A percentile compares a stretch with the other conserved stretches of the same genome.
These are phyloP conservation scores for Tachysurus fulvidraco DNA, from an alignment of 2,113 vertebrate species.

Conservation along the genomic window DNA sequence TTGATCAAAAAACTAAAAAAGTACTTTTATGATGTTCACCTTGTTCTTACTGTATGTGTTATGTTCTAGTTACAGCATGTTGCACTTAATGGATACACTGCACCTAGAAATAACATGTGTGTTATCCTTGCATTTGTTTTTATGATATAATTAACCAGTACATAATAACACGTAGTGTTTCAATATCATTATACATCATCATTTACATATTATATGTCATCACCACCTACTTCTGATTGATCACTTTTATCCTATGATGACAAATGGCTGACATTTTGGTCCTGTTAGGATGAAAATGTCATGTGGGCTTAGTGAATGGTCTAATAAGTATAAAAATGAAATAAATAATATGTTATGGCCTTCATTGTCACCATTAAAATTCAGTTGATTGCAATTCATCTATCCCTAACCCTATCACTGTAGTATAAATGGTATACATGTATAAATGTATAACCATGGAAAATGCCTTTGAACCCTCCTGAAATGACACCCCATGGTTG, in stretches of 20 bases:
- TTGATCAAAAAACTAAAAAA: neutral
- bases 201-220: neutral
- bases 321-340: neutral
- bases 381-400: neutral
- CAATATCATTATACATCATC: too few species aligned
- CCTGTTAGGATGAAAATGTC: neutral
- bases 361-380: neutral
- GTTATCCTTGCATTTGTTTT: too few species aligned
- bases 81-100: too few species aligned
- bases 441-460: neutral
- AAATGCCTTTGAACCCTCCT: constrained; percentile 18
- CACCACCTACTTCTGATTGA: neutral
- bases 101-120: too few species aligned
- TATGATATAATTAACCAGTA: too few species aligned
- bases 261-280: neutral
- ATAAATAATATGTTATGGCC: neutral
- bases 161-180: too few species aligned
- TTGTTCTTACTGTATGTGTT: too few species aligned
- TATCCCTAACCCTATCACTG: neutral
- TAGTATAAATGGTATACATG: too few species aligned
- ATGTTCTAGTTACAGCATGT: too few species aligned
- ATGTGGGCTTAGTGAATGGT: neutral
- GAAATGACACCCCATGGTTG: constrained; percentile 35
- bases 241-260: neutral
- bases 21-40: too few species aligned